Evolutionary conservation across 2,888 invertebrate species (phyloP), one percentile per base, ranked within the genome.

Genomic region (Mantis religiosa): DNA sequence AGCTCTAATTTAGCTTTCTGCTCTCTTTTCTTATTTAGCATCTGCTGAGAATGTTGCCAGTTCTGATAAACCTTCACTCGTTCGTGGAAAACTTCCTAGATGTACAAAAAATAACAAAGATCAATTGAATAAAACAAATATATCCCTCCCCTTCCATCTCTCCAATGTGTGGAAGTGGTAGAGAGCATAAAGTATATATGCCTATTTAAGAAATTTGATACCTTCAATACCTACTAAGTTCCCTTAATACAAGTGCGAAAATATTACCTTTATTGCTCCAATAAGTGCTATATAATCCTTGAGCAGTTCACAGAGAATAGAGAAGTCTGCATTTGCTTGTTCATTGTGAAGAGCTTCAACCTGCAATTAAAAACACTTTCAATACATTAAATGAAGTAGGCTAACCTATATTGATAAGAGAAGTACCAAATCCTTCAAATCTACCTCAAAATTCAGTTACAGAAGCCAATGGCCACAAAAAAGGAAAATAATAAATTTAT

Each of bases 11-110:
- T 98, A 0, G 98, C 97, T 93, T 99, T 99, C 91, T 96, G 96
- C 93, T 99, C 99, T 89, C 99, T 95, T 92, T 99, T 97, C 93
- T 98, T 98, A 28, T 97, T 98, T 90, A 99, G 93, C 94, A 97
- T 98, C 94, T 98, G 96, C 93, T 99, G 98, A 54, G 99, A 98
- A 93, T 98, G 98, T 93, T 99, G 99, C 98, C 99, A 99, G 92
- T 97, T 97, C 93, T 99, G 99, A 94, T 98, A 99, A 27, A 97
- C 96, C 94, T 98, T 96, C 3, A 96, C 96, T 88, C 96, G 93
- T 92, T 96, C 96, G 91, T 95, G 95, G 91, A 96, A 96, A n/a
- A 95, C 95, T 90, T 95, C 95, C 95, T 96, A 92, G 1, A 92
- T 89, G 54, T 20, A 71, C 8, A 71, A 88, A 4, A 47, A 34